Evolutionary conservation across 2,888 invertebrate genomes (phyloP).

Genomic region (Cordylochernes scorpioides): DNA sequence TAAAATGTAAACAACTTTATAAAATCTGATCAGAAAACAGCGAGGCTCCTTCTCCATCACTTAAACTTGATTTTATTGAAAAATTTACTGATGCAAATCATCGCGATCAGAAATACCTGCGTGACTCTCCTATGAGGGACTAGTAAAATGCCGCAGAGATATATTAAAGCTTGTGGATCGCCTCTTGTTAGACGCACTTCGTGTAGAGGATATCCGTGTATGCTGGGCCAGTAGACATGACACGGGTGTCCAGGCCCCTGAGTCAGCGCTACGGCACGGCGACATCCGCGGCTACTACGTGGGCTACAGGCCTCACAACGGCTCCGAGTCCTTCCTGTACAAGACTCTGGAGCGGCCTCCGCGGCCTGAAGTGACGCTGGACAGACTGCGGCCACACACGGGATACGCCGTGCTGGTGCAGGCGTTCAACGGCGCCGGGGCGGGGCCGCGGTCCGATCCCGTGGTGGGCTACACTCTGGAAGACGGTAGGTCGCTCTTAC

Average conservation of each 20-base stretch:
- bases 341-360: conserved; percentile 15
- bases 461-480: conserved; percentile 20
- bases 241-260: conserved; percentile 20
- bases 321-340: conserved; percentile 19
- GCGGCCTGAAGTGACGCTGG: conserved; percentile 10
- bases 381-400: conserved; percentile 21
- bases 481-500: conserved; percentile 2
- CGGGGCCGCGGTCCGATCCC: conserved; percentile 20
- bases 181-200: too few relatives aligned
- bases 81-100: too few relatives aligned
- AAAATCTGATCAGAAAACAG: too few relatives aligned
- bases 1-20: too few relatives aligned
- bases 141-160: too few relatives aligned
- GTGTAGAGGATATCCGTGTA: too few relatives aligned
- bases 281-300: conserved; percentile 21
- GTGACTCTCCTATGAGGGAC: too few relatives aligned
- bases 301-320: conserved; percentile 20
- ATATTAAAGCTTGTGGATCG: too few relatives aligned
- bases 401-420: conserved; percentile 21
- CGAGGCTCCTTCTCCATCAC: too few relatives aligned
- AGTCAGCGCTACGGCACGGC: conserved; percentile 18
- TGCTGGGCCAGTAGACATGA: too few relatives aligned
- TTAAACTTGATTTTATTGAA: too few relatives aligned
- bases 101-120: too few relatives aligned
- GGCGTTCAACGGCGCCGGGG: conserved; percentile 20